phyloP scores from a whole-genome alignment of 2,797 vertebrate genomes.

The Triplophysa yarkandensis region DNA sequence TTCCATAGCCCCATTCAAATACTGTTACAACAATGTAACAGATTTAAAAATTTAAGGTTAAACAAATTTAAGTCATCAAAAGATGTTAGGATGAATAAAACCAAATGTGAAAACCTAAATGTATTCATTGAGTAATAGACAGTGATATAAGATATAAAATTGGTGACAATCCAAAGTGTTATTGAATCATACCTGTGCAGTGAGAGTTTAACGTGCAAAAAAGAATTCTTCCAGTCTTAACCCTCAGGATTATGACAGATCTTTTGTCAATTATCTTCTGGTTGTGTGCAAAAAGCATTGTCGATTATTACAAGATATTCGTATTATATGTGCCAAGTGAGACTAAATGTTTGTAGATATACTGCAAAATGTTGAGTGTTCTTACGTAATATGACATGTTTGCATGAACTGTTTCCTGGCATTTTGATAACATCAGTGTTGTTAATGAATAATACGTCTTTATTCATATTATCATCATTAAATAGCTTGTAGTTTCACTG shows the following conservation, averaged over 20 bases:
- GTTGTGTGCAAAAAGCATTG: slow-evolving; percentile 23
- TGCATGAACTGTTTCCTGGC: slow-evolving; percentile 37
- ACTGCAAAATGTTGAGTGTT: slow-evolving; percentile 40
- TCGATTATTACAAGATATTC: slow-evolving; percentile 26
- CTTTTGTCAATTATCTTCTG: slow-evolving; percentile 34
- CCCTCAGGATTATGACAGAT: slow-evolving; percentile 41
- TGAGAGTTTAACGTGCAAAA: slow-evolving; percentile 32
- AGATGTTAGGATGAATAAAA: not conserved
- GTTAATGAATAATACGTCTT: slow-evolving; percentile 29
- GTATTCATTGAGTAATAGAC: not conserved
- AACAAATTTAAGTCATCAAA: not conserved
- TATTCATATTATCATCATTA: slow-evolving; percentile 14
- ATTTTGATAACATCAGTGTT: slow-evolving; percentile 34
- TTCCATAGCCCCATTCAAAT: not conserved
- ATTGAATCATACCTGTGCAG: slow-evolving; percentile 23
- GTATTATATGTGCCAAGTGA: slow-evolving; percentile 7
- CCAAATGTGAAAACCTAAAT: slow-evolving; percentile 8
- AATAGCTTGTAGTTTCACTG: slow-evolving; percentile 19
- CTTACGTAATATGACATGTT: slow-evolving; percentile 20
- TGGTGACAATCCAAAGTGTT: slow-evolving; percentile 40
- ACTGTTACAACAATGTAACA: too few relatives aligned
- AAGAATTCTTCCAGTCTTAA: slow-evolving; percentile 34
- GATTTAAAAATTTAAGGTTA: too few relatives aligned
- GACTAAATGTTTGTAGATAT: slow-evolving; percentile 37
- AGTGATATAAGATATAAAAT: not conserved